A percentile compares a stretch with the other conserved stretches of the same genome.
phyloP scores from a whole-genome alignment of 1,140 invertebrate species.

The Drosophila kanapiae region DNA sequence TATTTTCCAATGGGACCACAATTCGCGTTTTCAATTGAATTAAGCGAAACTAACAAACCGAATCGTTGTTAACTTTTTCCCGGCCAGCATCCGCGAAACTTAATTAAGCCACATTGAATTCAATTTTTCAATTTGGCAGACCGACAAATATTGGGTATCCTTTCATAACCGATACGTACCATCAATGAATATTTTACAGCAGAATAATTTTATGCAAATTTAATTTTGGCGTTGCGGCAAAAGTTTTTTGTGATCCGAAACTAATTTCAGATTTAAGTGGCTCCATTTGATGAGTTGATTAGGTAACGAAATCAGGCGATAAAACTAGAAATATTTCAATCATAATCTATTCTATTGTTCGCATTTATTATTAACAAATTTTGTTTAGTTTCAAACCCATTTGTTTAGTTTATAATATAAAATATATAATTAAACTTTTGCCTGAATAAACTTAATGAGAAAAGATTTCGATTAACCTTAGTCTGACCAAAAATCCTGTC shows the following conservation, averaged over 20 bases:
- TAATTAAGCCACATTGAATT: constrained; percentile 29
- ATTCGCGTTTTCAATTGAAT: constrained; percentile 16
- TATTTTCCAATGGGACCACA: constrained; percentile 20
- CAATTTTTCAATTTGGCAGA: constrained; percentile 24
- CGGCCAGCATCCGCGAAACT: constrained; percentile 9
- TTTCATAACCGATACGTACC: constrained; percentile 5
- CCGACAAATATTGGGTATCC: not conserved
- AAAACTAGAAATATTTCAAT: not conserved
- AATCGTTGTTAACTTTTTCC: constrained; percentile 13
- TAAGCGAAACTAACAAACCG: constrained; percentile 13
- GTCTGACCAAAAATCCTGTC: not conserved
- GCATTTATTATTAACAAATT: not conserved
- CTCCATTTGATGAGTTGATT: constrained; percentile 10
- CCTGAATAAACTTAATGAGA: constrained; percentile 6
- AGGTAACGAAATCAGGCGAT: not conserved
- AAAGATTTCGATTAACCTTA: not conserved
- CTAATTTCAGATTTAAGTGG: constrained; percentile 28
- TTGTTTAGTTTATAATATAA: not conserved
- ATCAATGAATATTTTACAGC: constrained; percentile 7
- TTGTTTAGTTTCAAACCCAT: too few species aligned
- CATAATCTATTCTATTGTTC: not conserved
- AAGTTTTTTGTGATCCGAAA: constrained; percentile 19
- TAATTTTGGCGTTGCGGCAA: not conserved
- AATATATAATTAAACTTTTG: constrained; percentile 8
- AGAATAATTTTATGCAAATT: constrained; percentile 23